Evolutionary conservation across 2,113 vertebrate species (phyloP).

Genomic region (Vimba vimba): DNA sequence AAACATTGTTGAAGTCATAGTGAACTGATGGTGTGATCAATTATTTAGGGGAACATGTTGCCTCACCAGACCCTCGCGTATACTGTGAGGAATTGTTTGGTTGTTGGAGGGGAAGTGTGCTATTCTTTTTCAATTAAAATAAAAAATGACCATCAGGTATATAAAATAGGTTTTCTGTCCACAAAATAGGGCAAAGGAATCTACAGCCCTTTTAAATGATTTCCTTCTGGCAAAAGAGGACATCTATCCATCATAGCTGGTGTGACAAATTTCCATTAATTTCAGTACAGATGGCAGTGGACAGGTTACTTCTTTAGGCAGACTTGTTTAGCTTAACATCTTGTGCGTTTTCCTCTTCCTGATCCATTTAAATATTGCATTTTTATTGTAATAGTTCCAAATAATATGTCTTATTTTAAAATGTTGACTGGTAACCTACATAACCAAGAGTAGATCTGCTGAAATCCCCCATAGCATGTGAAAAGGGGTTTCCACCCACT

Average conservation of each 20-base stretch:
- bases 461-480: background rate
- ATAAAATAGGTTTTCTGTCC: conserved; percentile 20
- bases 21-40: conserved; percentile 28
- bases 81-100: background rate
- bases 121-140: conserved; percentile 21
- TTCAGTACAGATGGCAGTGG: background rate
- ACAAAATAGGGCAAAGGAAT: conserved; percentile 13
- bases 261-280: background rate
- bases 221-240: conserved; percentile 19
- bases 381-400: background rate
- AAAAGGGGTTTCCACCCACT: conserved; percentile 8
- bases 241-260: conserved; percentile 7
- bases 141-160: background rate
- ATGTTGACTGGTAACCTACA: background rate
- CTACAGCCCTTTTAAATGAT: background rate
- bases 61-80: background rate
- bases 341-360: background rate
- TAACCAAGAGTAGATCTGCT: background rate
- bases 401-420: conserved; percentile 18
- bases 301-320: background rate
- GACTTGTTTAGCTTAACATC: background rate
- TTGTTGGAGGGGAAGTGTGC: conserved; percentile 10
- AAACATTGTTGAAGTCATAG: conserved; percentile 18
- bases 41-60: conserved; percentile 15
- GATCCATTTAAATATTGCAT: conserved; percentile 10